Base-by-base conservation (phyloP, 2,888 invertebrate species). In the Cheiracanthium punctorium region DNA sequence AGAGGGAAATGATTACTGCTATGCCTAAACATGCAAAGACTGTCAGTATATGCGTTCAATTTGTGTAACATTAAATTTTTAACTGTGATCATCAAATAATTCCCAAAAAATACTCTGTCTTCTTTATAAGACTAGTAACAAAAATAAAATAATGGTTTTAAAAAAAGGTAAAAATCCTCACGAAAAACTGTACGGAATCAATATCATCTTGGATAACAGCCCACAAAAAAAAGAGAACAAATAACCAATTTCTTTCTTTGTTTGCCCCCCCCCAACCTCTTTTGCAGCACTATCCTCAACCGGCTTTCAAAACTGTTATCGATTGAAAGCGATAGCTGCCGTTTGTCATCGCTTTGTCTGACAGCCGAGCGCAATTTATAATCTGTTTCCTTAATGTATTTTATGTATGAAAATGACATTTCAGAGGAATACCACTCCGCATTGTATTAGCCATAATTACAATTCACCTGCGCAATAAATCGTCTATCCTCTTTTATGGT, bases 281-380 rank as follows among this genome's bases (percentile, higher is more conserved):
- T 24, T 58, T 20, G 24, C 17, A 48, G n/a, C 48, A 48, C 14
- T 48, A 58, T 24, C 58, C 24, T 58, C 20, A 17, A 58, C 8
- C 24, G 14, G 58, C 4, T 17, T 58, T 58, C 17, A 8, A 58
- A 58, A 7, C 20, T 17, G 10, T 1, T 58, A 58, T 58, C 58
- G 58, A 58, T 58, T 58, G 48, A n/a, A 48, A 48, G 14, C 48
- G 48, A 48, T 48, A 7, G 58, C 58, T 58, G 58, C 24, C 58
- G 58, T 58, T 58, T 58, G 58, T 58, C 58, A 58, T 58, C 58
- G 20, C 12, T 24, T 58, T 58, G 58, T 58, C 24, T 58, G 58
- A 58, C 58, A 58, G 48, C 48, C 5, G 48, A 48, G 24, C 1
- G 1, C 24, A 4, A 58, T 58, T 58, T 58, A 58, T 58, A 58